phyloP scores from a whole-genome alignment of 2,113 vertebrate species.

The Stegastes partitus region DNA sequence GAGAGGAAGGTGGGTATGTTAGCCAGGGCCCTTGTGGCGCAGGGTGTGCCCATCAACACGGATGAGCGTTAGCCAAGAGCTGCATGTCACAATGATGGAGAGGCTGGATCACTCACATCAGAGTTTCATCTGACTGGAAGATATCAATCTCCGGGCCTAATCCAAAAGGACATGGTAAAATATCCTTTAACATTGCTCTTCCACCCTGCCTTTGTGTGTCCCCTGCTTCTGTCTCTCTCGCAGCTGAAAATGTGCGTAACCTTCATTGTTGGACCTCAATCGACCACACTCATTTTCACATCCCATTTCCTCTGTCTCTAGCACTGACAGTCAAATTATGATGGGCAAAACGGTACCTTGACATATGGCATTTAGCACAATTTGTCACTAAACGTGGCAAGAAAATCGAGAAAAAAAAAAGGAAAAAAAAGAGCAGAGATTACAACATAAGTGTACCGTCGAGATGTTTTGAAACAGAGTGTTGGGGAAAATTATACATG shows the following conservation, averaged over 20 bases:
- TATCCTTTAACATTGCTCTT: slow-evolving; percentile 76
- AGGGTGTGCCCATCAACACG: slow-evolving; percentile 88
- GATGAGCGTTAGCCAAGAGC: slow-evolving; percentile 86
- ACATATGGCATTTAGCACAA: slow-evolving; percentile 67
- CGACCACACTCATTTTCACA: slow-evolving; percentile 78
- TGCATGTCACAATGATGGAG: slow-evolving; percentile 86
- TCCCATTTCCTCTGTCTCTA: slow-evolving; percentile 79
- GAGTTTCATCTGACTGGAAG: slow-evolving; percentile 85
- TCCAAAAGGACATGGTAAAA: slow-evolving; percentile 84
- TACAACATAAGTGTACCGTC: not conserved
- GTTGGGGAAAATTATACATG: not conserved
- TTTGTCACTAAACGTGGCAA: slow-evolving; percentile 49
- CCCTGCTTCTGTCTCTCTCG: slow-evolving; percentile 48
- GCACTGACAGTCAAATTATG: slow-evolving; percentile 78
- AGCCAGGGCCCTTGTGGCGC: slow-evolving; percentile 76
- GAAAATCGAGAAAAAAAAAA: slow-evolving; percentile 6
- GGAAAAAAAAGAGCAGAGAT: slow-evolving; percentile 10
- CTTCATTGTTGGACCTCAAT: slow-evolving; percentile 71
- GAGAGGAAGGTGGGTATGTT: slow-evolving; percentile 75
- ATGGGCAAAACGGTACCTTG: slow-evolving; percentile 65
- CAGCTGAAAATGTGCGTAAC: slow-evolving; percentile 66
- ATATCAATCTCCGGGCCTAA: slow-evolving; percentile 85
- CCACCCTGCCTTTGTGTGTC: slow-evolving; percentile 71
- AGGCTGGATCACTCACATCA: slow-evolving; percentile 85
- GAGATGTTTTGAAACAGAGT: not conserved